Evolutionary conservation across 2,797 vertebrate genomes (phyloP).

Genomic region (Phoeniculus purpureus): DNA sequence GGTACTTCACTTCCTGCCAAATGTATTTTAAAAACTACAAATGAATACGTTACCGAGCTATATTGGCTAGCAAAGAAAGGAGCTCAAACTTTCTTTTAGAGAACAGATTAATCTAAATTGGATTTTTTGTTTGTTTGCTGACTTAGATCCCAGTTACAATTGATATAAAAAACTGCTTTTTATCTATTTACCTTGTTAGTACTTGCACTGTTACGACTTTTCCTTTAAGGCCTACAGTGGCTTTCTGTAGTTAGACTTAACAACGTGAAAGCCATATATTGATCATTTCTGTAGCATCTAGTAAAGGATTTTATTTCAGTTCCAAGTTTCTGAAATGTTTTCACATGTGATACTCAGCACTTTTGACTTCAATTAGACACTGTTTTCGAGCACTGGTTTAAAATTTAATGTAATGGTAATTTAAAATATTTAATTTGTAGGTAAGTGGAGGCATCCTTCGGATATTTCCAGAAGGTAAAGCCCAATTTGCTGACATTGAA

Average conservation of each 20-base stretch:
- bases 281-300: background rate
- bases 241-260: background rate
- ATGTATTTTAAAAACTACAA: background rate
- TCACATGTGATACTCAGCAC: background rate
- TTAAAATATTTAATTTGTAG: conserved; percentile 61
- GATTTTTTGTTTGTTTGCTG: background rate
- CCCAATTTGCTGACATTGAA: conserved; percentile 97
- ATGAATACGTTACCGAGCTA: background rate
- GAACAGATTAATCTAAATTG: background rate
- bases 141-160: background rate
- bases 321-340: background rate
- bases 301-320: background rate
- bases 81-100: background rate
- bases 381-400: background rate
- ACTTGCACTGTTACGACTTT: background rate
- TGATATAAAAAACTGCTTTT: background rate
- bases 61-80: background rate
- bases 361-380: background rate
- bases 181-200: background rate
- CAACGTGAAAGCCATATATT: background rate
- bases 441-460: conserved; percentile 93
- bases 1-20: background rate
- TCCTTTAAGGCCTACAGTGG: rapidly evolving
- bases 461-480: conserved; percentile 98
- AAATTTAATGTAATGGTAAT: background rate